phyloP scores from a whole-genome alignment of 2,888 invertebrate species.

The Cosmorhoe ocellata region DNA sequence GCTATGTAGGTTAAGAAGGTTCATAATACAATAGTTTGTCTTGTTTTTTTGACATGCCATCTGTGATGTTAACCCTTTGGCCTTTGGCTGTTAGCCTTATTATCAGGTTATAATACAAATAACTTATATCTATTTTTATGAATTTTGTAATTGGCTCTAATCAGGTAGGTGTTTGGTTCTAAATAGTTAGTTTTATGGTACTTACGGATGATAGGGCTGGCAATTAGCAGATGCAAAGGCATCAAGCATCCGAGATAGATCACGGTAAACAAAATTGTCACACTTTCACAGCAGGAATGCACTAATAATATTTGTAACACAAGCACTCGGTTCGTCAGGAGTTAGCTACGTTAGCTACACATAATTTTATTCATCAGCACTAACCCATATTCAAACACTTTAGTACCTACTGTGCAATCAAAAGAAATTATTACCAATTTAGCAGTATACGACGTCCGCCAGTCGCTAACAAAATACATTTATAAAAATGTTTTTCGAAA shows the following conservation, averaged over 20 bases:
- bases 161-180: neutral
- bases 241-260: slow-evolving; percentile 53
- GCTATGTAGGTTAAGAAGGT: too few relatives aligned
- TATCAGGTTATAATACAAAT: too few relatives aligned
- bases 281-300: slow-evolving; percentile 71
- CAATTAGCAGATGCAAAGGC: slow-evolving; percentile 27
- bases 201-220: slow-evolving; percentile 44
- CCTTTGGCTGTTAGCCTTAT: too few relatives aligned
- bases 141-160: too few relatives aligned
- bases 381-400: slow-evolving; percentile 78
- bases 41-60: too few relatives aligned
- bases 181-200: slow-evolving; percentile 3
- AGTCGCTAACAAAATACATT: slow-evolving; percentile 69
- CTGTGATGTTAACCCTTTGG: too few relatives aligned
- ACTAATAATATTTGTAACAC: slow-evolving; percentile 44
- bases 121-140: too few relatives aligned
- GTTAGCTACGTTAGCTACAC: slow-evolving; percentile 52
- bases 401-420: slow-evolving; percentile 73
- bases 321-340: slow-evolving; percentile 60
- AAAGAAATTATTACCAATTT: slow-evolving; percentile 80
- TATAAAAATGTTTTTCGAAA: slow-evolving; percentile 77
- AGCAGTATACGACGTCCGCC: slow-evolving; percentile 72
- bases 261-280: slow-evolving; percentile 59
- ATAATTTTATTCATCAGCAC: slow-evolving; percentile 65
- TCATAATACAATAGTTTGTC: too few relatives aligned